Evolutionary conservation across 35 echinoderm and acorn worm species (phyloP), one percentile per base, ranked within the genome.

Genomic region (Ptychodera flava): DNA sequence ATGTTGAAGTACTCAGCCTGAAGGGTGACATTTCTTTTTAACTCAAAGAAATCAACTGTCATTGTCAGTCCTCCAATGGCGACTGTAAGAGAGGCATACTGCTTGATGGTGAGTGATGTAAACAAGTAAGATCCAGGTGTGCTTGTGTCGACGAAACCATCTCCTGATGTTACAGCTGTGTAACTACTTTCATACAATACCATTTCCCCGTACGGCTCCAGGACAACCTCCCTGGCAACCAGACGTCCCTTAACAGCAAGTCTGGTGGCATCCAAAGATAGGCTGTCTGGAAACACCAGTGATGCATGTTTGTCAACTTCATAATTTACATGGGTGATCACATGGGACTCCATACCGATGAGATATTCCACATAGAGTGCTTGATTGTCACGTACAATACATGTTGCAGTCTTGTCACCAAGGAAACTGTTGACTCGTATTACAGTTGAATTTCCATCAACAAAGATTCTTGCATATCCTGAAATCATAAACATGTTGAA

Each of bases 391-490:
- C 80, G 30, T 79, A 90, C 81, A 34, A 89, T 36, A 1, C 92
- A 31, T 38, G 81, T 92, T 16, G 78, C 94, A 28, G 88, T 92
- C 76, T 90, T 90, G 82, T 96, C 94, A 35, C 94, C 94, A 80
- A 31, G n/a, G 37, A 92, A 32, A 16, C 52, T 22, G 2, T 79
- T 27, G 37, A 96, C 78, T 31, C 78, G 28, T 30, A 96, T 81
- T 1, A 36, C 78, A 36, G 88, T 32, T n/a, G 52, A 32, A 35
- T 38, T 79, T 28, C 85, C 85, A 78, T 85, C 79, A 78, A 88
- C 64, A 76, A 84, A 85, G 6, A 93, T 33, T 45, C 38, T 78
- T 30, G 88, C 87, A 76, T 90, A 88, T 16, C 94, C 94, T 97
- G 77, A n/a, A n/a, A n/a, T n/a, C n/a, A n/a, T n/a, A n/a, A n/a